A percentile compares a stretch with the other conserved stretches of the same genome.
These are phyloP conservation scores for Sminthurinus aureus DNA, from an alignment of 2,888 invertebrate species.

Conservation along the genomic window DNA sequence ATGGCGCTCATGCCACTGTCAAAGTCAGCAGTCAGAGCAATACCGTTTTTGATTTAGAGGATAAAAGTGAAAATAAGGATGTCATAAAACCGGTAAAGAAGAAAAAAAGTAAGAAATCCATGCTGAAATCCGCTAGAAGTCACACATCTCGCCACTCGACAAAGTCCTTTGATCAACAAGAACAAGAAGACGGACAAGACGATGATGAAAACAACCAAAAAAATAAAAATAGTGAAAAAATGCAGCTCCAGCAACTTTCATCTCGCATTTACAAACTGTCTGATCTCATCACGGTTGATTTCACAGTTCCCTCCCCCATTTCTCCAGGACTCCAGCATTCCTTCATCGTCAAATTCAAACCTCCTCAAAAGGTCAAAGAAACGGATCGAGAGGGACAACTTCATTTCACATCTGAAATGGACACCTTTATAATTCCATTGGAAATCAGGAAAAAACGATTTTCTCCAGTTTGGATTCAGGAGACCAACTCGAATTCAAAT, in stretches of 20 bases:
- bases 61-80: too few species aligned
- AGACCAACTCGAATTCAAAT: too few species aligned
- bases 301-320: slow-evolving; percentile 37
- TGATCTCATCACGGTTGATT: slow-evolving; percentile 38
- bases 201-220: not conserved
- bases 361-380: not conserved
- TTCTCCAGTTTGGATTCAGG: too few species aligned
- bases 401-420: slow-evolving; percentile 27
- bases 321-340: slow-evolving; percentile 45
- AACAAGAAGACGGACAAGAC: not conserved
- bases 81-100: too few species aligned
- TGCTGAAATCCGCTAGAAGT: too few species aligned
- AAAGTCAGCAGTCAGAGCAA: not conserved
- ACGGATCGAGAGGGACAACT: slow-evolving; percentile 25
- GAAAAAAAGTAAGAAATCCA: too few species aligned
- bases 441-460: slow-evolving; percentile 34
- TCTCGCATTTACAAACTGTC: not conserved
- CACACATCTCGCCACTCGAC: too few species aligned
- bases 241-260: not conserved
- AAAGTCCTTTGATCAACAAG: not conserved
- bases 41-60: too few species aligned
- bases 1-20: not conserved
- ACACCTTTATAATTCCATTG: slow-evolving; percentile 34
- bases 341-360: slow-evolving; percentile 41
- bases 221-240: not conserved